Evolutionary conservation across 1,140 invertebrate genomes (phyloP), one percentile per base, ranked within the genome.

Genomic region (Dendrolimus kikuchii): DNA sequence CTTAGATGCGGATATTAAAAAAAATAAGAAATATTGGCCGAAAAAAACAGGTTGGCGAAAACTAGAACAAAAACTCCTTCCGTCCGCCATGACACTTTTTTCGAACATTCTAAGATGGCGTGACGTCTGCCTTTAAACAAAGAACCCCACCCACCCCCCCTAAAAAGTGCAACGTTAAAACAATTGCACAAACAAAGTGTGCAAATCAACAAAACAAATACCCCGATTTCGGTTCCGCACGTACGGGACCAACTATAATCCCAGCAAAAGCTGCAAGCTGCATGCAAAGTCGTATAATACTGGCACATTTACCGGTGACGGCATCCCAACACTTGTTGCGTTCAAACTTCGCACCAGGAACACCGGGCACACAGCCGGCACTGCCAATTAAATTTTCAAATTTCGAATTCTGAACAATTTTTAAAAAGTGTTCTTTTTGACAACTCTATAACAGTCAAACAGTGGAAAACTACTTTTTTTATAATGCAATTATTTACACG

Each of bases 291-390:
- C 66, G 66, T 76, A 68, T 75, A 78, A 81, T 76, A 85, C 62
- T 80, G 69, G 59, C 74, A 77, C 72, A 80, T 71, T 86, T 86
- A 86, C 82, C 82, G 73, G 72, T 68, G 66, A 76, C 72, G 64
- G 71, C 82, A 86, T 86, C 77, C 74, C 72, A 61, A 72, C 78
- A 86, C 82, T 82, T 86, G 82, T 86, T 86, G 82, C 77, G 64
- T 57, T 51, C 71, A 69, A 78, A 80, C 73, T 77, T 71, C 68
- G 47, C 52, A 23, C 23, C 23, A 23, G 23, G 23, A 23, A 23
- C 23, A 23, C 23, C 23, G 23, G 23, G 36, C 46, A 42, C 41
- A 42, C 41, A 7, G n/a, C 23, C 23, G 23, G 23, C 23, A 23
- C 23, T 23, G 23, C 23, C 23, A 23, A 23, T 23, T 23, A 23